Evolutionary conservation across 2,888 invertebrate species (phyloP).

Genomic region (Cyclophora albipunctata): DNA sequence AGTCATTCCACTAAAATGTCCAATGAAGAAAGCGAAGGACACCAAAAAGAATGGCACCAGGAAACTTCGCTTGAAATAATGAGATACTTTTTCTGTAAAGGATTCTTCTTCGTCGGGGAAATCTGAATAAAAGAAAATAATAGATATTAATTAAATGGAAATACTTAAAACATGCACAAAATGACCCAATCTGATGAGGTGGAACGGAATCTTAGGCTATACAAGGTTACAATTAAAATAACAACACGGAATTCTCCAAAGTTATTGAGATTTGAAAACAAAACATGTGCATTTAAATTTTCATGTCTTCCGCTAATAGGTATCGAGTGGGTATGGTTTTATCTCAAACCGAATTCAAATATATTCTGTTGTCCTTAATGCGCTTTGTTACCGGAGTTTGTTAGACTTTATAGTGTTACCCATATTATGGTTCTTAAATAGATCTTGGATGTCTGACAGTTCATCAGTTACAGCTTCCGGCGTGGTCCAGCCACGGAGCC

Average conservation of each 20-base stretch:
- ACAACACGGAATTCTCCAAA: too few species aligned
- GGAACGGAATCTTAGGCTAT: too few species aligned
- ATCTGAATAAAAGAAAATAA: conserved; percentile 27
- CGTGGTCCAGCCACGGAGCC: conserved; percentile 86
- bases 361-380: too few species aligned
- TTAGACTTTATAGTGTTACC: conserved; percentile 15
- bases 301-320: too few species aligned
- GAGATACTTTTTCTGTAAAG: conserved; percentile 37
- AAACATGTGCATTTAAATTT: too few species aligned
- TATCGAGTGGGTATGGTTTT: too few species aligned
- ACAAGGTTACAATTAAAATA: too few species aligned
- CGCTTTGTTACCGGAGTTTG: too few species aligned
- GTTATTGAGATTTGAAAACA: too few species aligned
- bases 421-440: conserved; percentile 41
- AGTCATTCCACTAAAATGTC: conserved; percentile 85
- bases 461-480: conserved; percentile 77
- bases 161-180: not conserved
- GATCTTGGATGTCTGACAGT: conserved; percentile 65
- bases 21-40: conserved; percentile 80
- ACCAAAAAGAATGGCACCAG: conserved; percentile 81
- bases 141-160: not conserved
- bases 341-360: too few species aligned
- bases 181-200: too few species aligned
- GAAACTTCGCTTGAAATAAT: conserved; percentile 77
- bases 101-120: conserved; percentile 42